A percentile compares a stretch with the other conserved stretches of the same genome.
Conservation (phyloP, 2,888 invertebrate species). For the Nomada ruficornis region DNA sequence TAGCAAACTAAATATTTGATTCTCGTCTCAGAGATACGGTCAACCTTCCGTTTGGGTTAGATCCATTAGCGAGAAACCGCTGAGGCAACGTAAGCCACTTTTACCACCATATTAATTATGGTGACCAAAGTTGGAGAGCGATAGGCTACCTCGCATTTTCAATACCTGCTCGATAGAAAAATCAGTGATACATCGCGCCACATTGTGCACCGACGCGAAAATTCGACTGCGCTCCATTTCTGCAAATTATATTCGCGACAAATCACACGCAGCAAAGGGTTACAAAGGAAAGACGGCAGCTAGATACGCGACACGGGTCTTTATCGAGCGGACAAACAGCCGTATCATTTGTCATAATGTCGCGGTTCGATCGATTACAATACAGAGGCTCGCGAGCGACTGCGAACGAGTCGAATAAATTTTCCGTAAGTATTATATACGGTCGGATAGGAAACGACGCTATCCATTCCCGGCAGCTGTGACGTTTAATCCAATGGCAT, state of each 20-base stretch:
- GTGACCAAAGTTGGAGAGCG: slow-evolving; percentile 38
- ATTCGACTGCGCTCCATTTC: neutral
- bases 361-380: slow-evolving; percentile 42
- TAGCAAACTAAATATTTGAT: slow-evolving; percentile 66
- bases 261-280: slow-evolving; percentile 25
- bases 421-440: slow-evolving; percentile 62
- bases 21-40: neutral
- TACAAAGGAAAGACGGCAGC: slow-evolving; percentile 13
- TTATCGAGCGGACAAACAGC: slow-evolving; percentile 25
- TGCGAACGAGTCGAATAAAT: slow-evolving; percentile 62
- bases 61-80: slow-evolving; percentile 63
- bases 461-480: slow-evolving; percentile 67
- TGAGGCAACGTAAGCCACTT: slow-evolving; percentile 50
- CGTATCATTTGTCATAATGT: slow-evolving; percentile 44
- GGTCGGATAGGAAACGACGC: slow-evolving; percentile 63
- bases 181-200: slow-evolving; percentile 14
- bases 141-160: neutral
- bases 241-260: slow-evolving; percentile 12
- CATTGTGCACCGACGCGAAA: neutral
- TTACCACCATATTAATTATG: slow-evolving; percentile 55
- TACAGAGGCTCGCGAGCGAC: slow-evolving; percentile 22
- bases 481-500: slow-evolving; percentile 69
- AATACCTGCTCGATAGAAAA: neutral
- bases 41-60: slow-evolving; percentile 32
- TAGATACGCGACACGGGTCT: slow-evolving; percentile 1